Evolutionary conservation across 1,140 invertebrate genomes (phyloP).

Genomic region (Drosophila seguyi): DNA sequence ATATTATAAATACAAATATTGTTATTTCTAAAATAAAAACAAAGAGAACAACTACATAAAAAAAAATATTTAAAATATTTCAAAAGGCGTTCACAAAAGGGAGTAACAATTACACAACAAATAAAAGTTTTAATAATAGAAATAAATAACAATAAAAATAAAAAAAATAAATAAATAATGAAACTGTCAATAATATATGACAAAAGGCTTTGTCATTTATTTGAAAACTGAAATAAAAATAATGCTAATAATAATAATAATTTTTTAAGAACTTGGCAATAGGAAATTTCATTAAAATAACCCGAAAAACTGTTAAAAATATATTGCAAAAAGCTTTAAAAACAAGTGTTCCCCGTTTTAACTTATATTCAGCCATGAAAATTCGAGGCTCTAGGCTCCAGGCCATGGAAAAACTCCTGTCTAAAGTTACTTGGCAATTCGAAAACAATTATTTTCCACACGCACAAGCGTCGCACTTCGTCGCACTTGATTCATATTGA

Average conservation of each 20-base stretch:
- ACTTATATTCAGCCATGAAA: not conserved
- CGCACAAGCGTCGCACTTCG: not conserved
- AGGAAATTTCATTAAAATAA: too few relatives aligned
- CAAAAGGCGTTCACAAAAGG: not conserved
- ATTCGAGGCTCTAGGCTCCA: not conserved
- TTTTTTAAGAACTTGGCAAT: too few relatives aligned
- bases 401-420: not conserved
- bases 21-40: too few relatives aligned
- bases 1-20: too few relatives aligned
- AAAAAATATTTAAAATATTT: not conserved
- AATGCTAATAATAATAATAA: too few relatives aligned
- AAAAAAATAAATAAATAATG: too few relatives aligned
- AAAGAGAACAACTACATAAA: not conserved
- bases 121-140: too few relatives aligned
- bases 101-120: not conserved
- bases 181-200: not conserved
- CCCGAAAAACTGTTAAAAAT: too few relatives aligned
- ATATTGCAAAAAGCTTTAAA: not conserved
- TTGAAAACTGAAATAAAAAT: too few relatives aligned
- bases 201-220: too few relatives aligned
- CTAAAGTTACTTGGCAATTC: slow-evolving; percentile 7
- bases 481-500: not conserved
- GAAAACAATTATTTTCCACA: slow-evolving; percentile 6
- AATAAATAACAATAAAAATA: too few relatives aligned
- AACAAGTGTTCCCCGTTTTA: not conserved